Evolutionary conservation across 2,797 vertebrate species (phyloP).

Genomic region (Esox masquinongy): DNA sequence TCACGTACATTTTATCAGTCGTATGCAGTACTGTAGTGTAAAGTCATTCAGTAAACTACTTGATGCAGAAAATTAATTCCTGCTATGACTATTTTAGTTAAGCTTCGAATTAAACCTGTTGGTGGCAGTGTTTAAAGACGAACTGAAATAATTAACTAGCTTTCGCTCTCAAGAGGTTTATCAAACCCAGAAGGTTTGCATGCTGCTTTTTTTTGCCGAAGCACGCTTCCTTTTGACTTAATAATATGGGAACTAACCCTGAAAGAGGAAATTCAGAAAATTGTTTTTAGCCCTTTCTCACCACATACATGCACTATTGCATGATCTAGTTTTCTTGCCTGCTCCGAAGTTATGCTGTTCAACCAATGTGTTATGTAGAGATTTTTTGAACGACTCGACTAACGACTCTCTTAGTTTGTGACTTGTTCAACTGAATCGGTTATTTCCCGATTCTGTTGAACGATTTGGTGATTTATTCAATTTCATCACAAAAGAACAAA

Average conservation of each 20-base stretch:
- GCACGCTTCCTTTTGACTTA: not conserved
- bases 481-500: no score
- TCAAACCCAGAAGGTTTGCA: not conserved
- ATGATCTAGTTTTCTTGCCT: not conserved
- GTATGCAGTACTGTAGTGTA: not conserved
- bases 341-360: not conserved
- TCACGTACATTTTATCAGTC: not conserved
- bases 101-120: constrained; percentile 39
- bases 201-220: not conserved
- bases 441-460: no score
- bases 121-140: constrained; percentile 60
- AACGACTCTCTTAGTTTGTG: no score
- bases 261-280: not conserved
- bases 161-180: constrained; percentile 25
- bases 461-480: no score
- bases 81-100: not conserved
- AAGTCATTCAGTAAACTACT: not conserved
- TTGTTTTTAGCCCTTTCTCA: not conserved
- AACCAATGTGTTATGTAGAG: not conserved
- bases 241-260: not conserved
- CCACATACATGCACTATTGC: not conserved
- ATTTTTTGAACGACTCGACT: no score
- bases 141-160: constrained; percentile 52
- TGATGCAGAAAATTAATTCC: not conserved
- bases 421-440: no score